phyloP scores from a whole-genome alignment of 2,113 vertebrate species.

The Percopsis transmontana region DNA sequence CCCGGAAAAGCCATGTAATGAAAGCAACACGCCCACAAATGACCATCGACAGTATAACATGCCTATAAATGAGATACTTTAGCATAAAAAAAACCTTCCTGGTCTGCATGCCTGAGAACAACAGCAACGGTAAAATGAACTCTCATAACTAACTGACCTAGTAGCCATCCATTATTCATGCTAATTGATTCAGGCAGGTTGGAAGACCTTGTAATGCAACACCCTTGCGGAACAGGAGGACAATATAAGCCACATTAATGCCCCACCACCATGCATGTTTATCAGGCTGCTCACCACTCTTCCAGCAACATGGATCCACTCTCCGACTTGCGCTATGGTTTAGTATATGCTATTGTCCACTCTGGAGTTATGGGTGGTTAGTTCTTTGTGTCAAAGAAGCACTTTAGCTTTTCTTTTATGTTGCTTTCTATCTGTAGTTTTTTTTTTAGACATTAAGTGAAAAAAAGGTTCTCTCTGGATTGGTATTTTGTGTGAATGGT shows the following conservation, averaged over 20 bases:
- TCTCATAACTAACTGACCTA: slow-evolving; percentile 35
- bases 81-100: not conserved
- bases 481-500: too few relatives aligned
- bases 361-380: too few relatives aligned
- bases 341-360: too few relatives aligned
- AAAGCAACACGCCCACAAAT: too few relatives aligned
- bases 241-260: slow-evolving; percentile 44
- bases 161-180: slow-evolving; percentile 80
- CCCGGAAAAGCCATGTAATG: too few relatives aligned
- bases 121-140: slow-evolving; percentile 46
- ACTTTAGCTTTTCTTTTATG: too few relatives aligned
- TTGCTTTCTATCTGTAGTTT: too few relatives aligned
- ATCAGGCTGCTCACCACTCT: slow-evolving; percentile 27
- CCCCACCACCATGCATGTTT: slow-evolving; percentile 28
- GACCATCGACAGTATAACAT: not conserved
- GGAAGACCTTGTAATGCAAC: slow-evolving; percentile 76
- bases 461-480: too few relatives aligned
- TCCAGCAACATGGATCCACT: too few relatives aligned
- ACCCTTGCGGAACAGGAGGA: slow-evolving; percentile 59
- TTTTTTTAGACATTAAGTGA: too few relatives aligned
- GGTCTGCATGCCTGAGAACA: slow-evolving; percentile 32
- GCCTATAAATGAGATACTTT: slow-evolving; percentile 4
- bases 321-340: too few relatives aligned
- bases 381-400: too few relatives aligned
- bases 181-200: slow-evolving; percentile 79